phyloP scores from a whole-genome alignment of 2,797 vertebrate genomes.

The Leptoclinus maculatus region DNA sequence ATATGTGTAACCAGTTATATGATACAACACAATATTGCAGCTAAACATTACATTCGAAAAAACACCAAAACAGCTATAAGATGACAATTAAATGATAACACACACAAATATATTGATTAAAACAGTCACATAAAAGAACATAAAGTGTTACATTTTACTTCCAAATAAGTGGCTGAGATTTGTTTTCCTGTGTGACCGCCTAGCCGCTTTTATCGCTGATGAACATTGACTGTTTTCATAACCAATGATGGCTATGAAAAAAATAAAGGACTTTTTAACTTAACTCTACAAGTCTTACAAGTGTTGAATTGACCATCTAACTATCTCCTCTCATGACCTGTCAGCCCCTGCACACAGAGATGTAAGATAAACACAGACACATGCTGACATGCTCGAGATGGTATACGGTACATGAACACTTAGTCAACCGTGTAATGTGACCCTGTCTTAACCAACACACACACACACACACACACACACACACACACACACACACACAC shows the following conservation, averaged over 20 bases:
- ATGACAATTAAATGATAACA: neutral
- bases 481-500: constrained; percentile 34
- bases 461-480: constrained; percentile 43
- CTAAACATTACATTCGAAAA: neutral
- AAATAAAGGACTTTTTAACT: neutral
- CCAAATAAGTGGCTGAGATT: neutral
- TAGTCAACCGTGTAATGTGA: constrained; percentile 75
- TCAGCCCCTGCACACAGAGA: constrained; percentile 35
- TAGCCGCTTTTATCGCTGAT: neutral
- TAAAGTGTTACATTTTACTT: neutral
- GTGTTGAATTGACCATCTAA: constrained; percentile 11
- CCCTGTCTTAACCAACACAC: constrained; percentile 49
- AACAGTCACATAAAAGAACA: neutral
- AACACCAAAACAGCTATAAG: neutral
- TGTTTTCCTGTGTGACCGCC: neutral
- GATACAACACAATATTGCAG: neutral
- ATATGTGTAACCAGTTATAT: neutral
- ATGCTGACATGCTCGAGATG: constrained; percentile 67
- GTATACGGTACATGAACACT: constrained; percentile 66
- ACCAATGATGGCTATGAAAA: neutral
- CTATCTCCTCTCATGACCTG: constrained; percentile 8
- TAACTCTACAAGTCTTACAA: neutral
- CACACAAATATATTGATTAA: neutral
- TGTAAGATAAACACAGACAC: constrained; percentile 40
- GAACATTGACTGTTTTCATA: neutral